Evolutionary conservation across 2,113 vertebrate genomes (phyloP).

Genomic region (Malaclemys terrapin): DNA sequence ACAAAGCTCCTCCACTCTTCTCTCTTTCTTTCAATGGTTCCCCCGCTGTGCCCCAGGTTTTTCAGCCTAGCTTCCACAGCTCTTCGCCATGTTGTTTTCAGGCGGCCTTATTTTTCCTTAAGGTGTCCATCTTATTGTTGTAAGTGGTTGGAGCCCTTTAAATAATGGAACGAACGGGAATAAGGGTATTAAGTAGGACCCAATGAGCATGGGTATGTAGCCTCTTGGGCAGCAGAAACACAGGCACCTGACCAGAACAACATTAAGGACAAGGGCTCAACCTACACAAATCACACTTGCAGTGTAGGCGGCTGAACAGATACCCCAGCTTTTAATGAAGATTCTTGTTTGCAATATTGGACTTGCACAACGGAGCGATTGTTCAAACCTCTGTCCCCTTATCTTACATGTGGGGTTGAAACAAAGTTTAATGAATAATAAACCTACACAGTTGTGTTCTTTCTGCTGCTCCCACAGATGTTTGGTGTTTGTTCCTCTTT

Average conservation of each 20-base stretch:
- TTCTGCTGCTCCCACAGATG: not conserved
- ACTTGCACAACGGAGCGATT: constrained; percentile 11
- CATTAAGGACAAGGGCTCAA: not conserved
- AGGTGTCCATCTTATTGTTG: too few species aligned
- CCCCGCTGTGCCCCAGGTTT: too few species aligned
- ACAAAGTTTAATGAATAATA: constrained; percentile 51
- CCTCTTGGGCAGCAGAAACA: not conserved
- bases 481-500: constrained; percentile 8
- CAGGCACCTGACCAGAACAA: not conserved
- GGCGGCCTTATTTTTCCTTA: too few species aligned
- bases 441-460: constrained; percentile 26
- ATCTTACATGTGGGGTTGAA: constrained; percentile 28
- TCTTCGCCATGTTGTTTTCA: too few species aligned
- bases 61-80: too few species aligned
- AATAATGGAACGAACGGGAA: not conserved
- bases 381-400: constrained; percentile 24
- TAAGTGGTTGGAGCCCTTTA: not conserved
- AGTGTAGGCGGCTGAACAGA: not conserved
- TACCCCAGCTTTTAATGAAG: not conserved
- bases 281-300: constrained; percentile 44
- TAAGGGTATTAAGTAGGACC: rapidly evolving
- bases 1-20: too few species aligned
- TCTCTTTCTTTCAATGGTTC: too few species aligned
- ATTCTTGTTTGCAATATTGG: constrained; percentile 38
- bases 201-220: not conserved